Base-by-base conservation (phyloP, 2,113 vertebrate genomes). In the Callorhinus ursinus region DNA sequence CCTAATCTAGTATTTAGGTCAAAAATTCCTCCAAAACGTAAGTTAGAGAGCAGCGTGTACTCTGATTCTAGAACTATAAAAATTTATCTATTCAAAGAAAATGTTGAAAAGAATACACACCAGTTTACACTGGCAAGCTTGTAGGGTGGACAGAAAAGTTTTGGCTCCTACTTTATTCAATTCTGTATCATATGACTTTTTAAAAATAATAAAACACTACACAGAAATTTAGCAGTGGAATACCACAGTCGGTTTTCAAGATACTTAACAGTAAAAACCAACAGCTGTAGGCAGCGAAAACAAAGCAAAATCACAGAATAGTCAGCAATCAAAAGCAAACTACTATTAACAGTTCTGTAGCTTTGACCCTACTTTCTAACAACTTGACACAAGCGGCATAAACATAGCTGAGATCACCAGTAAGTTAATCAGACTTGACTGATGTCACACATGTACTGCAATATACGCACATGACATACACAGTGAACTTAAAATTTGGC, bases 241-340 rank as follows among this genome's bases (percentile, higher is more conserved):
- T 88, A 49, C n/a, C 33, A 79, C 80, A 39, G 1, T 72, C 53
- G 46, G 46, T 7, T 46, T 55, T 86, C 61, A 95, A 87, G 85
- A 99, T 99, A 99, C 99, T 99, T 99, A 99, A 99, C 99, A 99
- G 99, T 99, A 99, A 98, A 99, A 99, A 98, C 99, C 99, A 99
- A 99, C 97, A 95, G 99, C 99, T 99, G 98, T 96, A 84, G 98
- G 99, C 98, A 98, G 98, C 97, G 97, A 96, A 98, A 97, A 98
- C 63, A 98, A 97, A 96, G 95, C 94, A 98, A 98, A 98, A 94
- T 95, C 98, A 98, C 96, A 97, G 80, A 95, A 98, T 95, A 90
- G 96, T 93, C 92, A 98, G 79, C 80, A 96, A 95, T 42, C 51
- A 96, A 97, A 96, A 91, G 7, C 55, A 79, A 98, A 57, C 36